phyloP scores from a whole-genome alignment of 2,113 vertebrate species.

The Xiphophorus couchianus region DNA sequence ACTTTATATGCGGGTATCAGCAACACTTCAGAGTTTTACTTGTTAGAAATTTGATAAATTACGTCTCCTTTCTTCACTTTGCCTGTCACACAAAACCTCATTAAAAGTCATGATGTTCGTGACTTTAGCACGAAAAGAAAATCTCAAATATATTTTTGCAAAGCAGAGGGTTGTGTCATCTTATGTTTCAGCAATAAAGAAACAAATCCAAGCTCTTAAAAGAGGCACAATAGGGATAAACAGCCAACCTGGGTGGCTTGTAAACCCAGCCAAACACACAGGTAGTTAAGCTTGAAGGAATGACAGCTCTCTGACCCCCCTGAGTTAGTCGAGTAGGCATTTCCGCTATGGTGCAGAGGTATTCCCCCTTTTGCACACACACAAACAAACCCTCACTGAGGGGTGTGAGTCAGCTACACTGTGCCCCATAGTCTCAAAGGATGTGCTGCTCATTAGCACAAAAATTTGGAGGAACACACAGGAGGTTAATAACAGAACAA shows the following conservation, averaged over 20 bases:
- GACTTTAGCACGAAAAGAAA: too few species aligned
- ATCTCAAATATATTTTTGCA: too few species aligned
- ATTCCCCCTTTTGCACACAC: slow-evolving; percentile 25
- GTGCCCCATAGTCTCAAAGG: slow-evolving; percentile 32
- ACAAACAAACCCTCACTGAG: slow-evolving; percentile 30
- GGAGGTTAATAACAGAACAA: slow-evolving; percentile 9
- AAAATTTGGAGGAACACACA: slow-evolving; percentile 15
- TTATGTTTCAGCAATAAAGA: too few species aligned
- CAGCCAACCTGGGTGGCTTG: not conserved
- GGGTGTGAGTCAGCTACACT: slow-evolving; percentile 31
- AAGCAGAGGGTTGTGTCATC: too few species aligned
- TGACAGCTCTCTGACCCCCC: slow-evolving; percentile 62
- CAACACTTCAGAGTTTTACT: too few species aligned
- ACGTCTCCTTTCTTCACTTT: not conserved
- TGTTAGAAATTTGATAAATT: too few species aligned
- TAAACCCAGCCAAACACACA: slow-evolving; percentile 22
- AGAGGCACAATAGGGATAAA: slow-evolving; percentile 25
- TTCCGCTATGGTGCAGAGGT: slow-evolving; percentile 4
- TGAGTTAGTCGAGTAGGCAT: slow-evolving; percentile 29
- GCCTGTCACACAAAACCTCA: too few species aligned
- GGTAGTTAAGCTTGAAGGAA: slow-evolving; percentile 40
- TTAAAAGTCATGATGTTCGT: too few species aligned
- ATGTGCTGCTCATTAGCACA: slow-evolving; percentile 29
- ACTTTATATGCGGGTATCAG: not conserved
- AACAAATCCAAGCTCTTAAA: slow-evolving; percentile 17